Evolutionary conservation across 35 echinoderm and acorn worm genomes (phyloP), one percentile per base, ranked within the genome.

Genomic region (Amphiura filiformis): DNA sequence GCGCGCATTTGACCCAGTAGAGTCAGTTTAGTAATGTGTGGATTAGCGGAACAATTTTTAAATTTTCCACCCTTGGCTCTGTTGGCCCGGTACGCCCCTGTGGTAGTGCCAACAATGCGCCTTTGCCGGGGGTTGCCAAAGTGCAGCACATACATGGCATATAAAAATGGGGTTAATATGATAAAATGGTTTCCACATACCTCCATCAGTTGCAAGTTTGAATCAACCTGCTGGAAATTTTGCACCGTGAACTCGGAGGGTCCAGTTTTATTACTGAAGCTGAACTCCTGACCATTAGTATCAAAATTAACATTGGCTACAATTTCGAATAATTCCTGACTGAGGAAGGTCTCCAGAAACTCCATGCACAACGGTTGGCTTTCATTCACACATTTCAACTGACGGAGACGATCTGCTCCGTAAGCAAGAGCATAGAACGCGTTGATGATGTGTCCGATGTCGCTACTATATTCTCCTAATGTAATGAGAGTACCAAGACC

Each of bases 371-470:
- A 65, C 22, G 18, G 65, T 38, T 87, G 13, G 30, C 34, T 78
- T 9, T 11, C 57, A n/a, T n/a, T 41, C 13, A 32, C 56, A 38
- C 84, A 87, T 32, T 77, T 87, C 36, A 9, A 3, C 12, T 77
- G 26, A 36, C 65, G 64, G 39, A 87, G 84, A 7, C 28, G 65
- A 31, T 76, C 39, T 11, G 65, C 70, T 17, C 84, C 70, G 30
- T 78, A 39, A 42, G 84, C 84, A 87, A 76, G 32, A 26, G 65
- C 65, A 77, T 76, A 39, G 26, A 87, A 77, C 1, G 65, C 84
- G 77, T 84, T 84, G 30, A 84, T 39, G 30, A 57, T 12, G 28
- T 49, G 33, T 17, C 13, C 3, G 14, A 84, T 84, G 22, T 65
- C 82, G 0, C 22, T 57, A 30, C 61, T 18, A n/a, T 70, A 70